A percentile compares a stretch with the other conserved stretches of the same genome.
These are phyloP conservation scores for Tetragonula clypearis DNA, from an alignment of 1,140 invertebrate species.

Conservation along the genomic window DNA sequence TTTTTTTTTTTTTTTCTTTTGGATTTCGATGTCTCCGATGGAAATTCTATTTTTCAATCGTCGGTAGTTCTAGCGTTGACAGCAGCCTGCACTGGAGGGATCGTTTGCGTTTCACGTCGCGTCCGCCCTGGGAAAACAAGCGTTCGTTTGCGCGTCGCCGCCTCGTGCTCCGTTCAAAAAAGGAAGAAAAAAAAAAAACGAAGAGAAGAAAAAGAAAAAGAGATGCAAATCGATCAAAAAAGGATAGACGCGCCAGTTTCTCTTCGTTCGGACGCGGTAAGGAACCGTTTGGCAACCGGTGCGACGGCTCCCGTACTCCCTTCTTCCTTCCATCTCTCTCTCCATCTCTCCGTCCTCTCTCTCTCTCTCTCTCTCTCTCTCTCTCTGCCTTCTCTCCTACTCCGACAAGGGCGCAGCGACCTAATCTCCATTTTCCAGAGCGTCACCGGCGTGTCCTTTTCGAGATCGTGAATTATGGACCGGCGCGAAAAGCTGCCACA, in stretches of 20 bases:
- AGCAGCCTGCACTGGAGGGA: not conserved
- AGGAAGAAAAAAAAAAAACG: not conserved
- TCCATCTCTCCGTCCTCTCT: no score
- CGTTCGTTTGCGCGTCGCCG: slow-evolving; percentile 13
- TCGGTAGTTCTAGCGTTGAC: no score
- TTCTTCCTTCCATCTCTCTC: not conserved
- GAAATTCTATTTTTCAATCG: no score
- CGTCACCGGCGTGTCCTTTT: slow-evolving; percentile 53
- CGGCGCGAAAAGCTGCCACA: slow-evolving; percentile 56
- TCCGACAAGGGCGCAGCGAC: slow-evolving; percentile 11
- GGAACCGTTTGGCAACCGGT: slow-evolving; percentile 5
- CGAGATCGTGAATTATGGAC: slow-evolving; percentile 65
- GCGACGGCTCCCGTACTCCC: not conserved
- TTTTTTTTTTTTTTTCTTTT: no score
- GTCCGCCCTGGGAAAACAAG: slow-evolving; percentile 15
- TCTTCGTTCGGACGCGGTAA: slow-evolving; percentile 6
- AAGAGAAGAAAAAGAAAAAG: not conserved
- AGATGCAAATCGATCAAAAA: slow-evolving; percentile 28
- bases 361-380: no score
- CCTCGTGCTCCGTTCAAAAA: not conserved
- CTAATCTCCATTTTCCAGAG: slow-evolving; percentile 64
- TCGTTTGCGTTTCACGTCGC: slow-evolving; percentile 1
- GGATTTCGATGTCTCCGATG: no score
- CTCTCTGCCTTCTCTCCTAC: no score
- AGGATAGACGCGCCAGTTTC: slow-evolving; percentile 18